Base-by-base conservation (phyloP, 2,113 vertebrate species). In the Peromyscus polionotus region DNA sequence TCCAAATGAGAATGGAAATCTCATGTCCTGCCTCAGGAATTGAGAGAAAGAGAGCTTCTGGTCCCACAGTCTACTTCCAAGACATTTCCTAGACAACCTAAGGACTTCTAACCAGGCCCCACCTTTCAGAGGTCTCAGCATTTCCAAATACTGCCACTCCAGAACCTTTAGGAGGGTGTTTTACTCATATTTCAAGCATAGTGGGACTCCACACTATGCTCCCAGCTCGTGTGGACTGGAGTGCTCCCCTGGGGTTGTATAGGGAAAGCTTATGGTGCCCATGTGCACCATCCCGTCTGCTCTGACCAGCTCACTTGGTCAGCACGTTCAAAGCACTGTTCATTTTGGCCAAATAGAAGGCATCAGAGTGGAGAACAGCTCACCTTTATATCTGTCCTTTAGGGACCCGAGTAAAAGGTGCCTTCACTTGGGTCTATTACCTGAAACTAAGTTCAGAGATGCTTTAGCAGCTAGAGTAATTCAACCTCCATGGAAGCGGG, bases 271-370 rank as follows among this genome's bases (percentile, higher is more conserved):
- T 26, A 42, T 0, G 11, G 19, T 8, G 33, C 57, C 45, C 0
- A 0, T 11, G 5, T 4, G 39, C 12, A 45, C 1, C 10, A 73
- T 51, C 24, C 26, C 0, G 1, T 33, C 28, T 0, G 4, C 20
- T 51, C n/a, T 3, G 7, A 73, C 39, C 59, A 0, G 0, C 0
- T n/a, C 65, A 7, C 22, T 72, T 72, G 48, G 20, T 67, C 76
- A 57, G 14, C 0, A 0, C 0, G 31, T 83, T 42, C 42, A 13
- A 48, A 77, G 68, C 51, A 11, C 1, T 87, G 9, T 36, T 79
- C 14, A 4, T 33, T 67, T 68, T 87, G 80, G 31, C 39, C 11
- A 42, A 2, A 65, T 86, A 42, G 80, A n/a, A 68, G 26, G 79
- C 61, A 16, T 51, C 8, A 39, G 51, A 12, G 28, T 28, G 8